Evolutionary conservation across 2,888 invertebrate species (phyloP).

Genomic region (Matsumyia berberina): DNA sequence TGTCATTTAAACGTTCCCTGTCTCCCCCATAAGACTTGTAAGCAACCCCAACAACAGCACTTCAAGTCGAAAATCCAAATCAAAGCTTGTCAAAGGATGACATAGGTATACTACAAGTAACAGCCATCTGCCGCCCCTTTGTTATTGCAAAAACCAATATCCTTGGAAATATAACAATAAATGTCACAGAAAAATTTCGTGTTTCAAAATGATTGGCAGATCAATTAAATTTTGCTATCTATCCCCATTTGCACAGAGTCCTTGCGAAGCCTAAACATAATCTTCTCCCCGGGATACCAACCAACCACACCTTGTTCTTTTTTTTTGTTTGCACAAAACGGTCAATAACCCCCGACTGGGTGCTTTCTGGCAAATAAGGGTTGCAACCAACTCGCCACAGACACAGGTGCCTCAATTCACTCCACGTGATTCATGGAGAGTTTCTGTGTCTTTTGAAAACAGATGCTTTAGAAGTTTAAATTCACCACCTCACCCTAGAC

Average conservation of each 20-base stretch:
- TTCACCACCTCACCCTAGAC: constrained; percentile 43
- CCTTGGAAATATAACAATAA: constrained; percentile 55
- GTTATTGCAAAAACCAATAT: constrained; percentile 17
- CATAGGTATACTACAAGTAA: constrained; percentile 43
- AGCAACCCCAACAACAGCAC: constrained; percentile 9
- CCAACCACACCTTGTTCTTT: constrained; percentile 61
- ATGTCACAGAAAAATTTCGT: constrained; percentile 63
- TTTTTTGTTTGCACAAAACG: constrained; percentile 34
- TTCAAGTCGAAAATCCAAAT: constrained; percentile 23
- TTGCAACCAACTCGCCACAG: constrained; percentile 40
- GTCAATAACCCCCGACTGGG: constrained; percentile 53
- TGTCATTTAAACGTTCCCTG: too few relatives aligned
- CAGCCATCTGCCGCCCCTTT: constrained; percentile 4
- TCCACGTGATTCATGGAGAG: constrained; percentile 68
- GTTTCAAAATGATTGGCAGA: constrained; percentile 66
- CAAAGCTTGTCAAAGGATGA: constrained; percentile 58
- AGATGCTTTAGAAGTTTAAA: constrained; percentile 58
- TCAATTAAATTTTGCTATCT: constrained; percentile 66
- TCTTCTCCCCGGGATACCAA: constrained; percentile 33
- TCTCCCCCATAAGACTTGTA: background rate
- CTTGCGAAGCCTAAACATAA: constrained; percentile 41
- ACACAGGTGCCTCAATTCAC: constrained; percentile 72
- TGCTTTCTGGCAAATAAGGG: constrained; percentile 25
- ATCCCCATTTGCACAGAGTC: constrained; percentile 13
- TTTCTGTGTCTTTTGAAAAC: constrained; percentile 32